These are phyloP conservation scores for Tetragonisca angustula DNA, from an alignment of 2,888 invertebrate species.

Conservation along the genomic window DNA sequence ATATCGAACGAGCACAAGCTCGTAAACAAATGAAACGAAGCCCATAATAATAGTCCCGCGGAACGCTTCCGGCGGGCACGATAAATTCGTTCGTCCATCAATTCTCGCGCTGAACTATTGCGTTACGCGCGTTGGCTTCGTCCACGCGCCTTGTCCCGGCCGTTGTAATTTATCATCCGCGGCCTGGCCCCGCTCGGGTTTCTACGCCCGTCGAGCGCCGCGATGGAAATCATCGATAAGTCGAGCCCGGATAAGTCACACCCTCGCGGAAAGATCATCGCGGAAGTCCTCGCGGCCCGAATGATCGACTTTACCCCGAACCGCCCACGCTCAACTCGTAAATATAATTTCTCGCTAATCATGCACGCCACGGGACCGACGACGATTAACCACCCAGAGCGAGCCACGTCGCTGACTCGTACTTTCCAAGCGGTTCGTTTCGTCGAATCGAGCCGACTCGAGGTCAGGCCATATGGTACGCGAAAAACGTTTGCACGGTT, in stretches of 20 bases:
- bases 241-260: conserved; percentile 46
- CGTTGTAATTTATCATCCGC: conserved; percentile 48
- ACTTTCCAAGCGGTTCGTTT: conserved; percentile 45
- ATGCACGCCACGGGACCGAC: conserved; percentile 42
- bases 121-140: conserved; percentile 30
- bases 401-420: conserved; percentile 29
- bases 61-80: conserved; percentile 13
- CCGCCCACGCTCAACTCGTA: conserved; percentile 60
- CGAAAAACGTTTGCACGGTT: neutral
- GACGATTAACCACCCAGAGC: conserved; percentile 65
- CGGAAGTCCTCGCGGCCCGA: conserved; percentile 59
- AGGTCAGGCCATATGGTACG: neutral
- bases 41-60: neutral
- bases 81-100: conserved; percentile 46
- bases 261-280: conserved; percentile 62
- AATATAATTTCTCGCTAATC: conserved; percentile 67
- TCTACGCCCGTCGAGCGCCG: conserved; percentile 37
- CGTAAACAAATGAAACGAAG: neutral
- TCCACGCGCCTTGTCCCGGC: conserved; percentile 35
- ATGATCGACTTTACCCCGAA: conserved; percentile 58
- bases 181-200: conserved; percentile 17
- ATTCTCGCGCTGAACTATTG: conserved; percentile 27
- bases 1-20: neutral
- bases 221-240: conserved; percentile 64
- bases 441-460: conserved; percentile 27